These are phyloP conservation scores for Drosophila longiperda DNA, from an alignment of 2,888 invertebrate species.

Conservation along the genomic window DNA sequence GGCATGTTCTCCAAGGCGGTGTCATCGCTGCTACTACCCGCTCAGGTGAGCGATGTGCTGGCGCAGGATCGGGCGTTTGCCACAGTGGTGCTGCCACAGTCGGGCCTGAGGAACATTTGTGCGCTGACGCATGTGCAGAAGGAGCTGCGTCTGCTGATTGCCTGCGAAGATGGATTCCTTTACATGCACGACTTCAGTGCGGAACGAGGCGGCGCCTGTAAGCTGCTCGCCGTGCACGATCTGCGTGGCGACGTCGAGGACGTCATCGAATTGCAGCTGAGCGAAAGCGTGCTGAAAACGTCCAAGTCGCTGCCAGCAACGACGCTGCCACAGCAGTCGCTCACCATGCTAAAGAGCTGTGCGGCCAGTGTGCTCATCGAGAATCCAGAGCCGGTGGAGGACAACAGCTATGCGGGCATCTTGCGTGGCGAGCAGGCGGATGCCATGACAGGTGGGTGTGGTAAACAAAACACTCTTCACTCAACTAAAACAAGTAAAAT, in stretches of 20 bases:
- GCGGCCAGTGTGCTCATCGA: conserved; percentile 81
- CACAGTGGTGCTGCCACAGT: conserved; percentile 82
- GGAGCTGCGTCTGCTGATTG: conserved; percentile 82
- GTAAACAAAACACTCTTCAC: background rate
- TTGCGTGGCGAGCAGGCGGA: conserved; percentile 92
- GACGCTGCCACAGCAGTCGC: conserved; percentile 47
- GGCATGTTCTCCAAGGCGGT: conserved; percentile 84
- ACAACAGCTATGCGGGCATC: conserved; percentile 92
- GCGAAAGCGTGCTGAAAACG: conserved; percentile 74
- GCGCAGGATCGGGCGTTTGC: conserved; percentile 85
- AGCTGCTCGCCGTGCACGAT: conserved; percentile 83
- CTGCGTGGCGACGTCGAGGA: conserved; percentile 83
- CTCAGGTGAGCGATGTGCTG: conserved; percentile 84
- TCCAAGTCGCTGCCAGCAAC: conserved; percentile 40
- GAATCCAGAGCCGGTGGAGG: conserved; percentile 77
- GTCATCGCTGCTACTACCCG: conserved; percentile 83
- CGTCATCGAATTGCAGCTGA: conserved; percentile 82
- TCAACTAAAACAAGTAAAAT: background rate
- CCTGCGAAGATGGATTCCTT: conserved; percentile 85
- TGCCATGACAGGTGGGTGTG: conserved; percentile 91
- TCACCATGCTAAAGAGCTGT: conserved; percentile 68
- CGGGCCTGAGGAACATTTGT: conserved; percentile 83
- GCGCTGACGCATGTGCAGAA: conserved; percentile 83
- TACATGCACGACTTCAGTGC: conserved; percentile 84
- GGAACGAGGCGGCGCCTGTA: conserved; percentile 83